Percentiles rank a stretch among this genome's conserved stretches.
Evolutionary conservation across 2,888 invertebrate genomes (phyloP).

Genomic region (Laspeyria flexula): DNA sequence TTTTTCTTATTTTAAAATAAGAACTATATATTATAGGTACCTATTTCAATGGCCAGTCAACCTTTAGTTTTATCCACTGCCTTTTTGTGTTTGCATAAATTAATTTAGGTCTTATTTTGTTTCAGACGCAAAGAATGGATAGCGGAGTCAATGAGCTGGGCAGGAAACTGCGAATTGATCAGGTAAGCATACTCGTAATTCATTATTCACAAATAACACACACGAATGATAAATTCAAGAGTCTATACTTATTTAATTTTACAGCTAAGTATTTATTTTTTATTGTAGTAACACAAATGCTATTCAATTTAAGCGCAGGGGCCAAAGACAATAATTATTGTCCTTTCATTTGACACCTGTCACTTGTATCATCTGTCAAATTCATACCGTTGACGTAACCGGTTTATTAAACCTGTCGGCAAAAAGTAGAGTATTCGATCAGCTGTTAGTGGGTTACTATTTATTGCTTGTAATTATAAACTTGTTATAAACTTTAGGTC

Average conservation of each 20-base stretch:
- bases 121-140: constrained; percentile 83
- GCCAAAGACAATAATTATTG: constrained; percentile 21
- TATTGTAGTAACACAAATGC: constrained; percentile 5
- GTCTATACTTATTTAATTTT: no score
- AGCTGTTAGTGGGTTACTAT: constrained; percentile 49
- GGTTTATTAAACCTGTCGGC: constrained; percentile 59
- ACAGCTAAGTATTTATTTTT: no score
- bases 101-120: constrained; percentile 50
- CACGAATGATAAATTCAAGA: no score
- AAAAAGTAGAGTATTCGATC: constrained; percentile 48
- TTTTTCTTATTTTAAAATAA: no score
- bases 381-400: constrained; percentile 53
- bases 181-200: constrained; percentile 55
- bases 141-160: constrained; percentile 72
- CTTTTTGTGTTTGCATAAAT: not conserved
- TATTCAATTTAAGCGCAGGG: constrained; percentile 22
- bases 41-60: no score
- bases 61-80: not conserved
- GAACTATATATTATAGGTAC: no score
- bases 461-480: constrained; percentile 40
- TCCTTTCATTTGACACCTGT: constrained; percentile 47
- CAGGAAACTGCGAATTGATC: constrained; percentile 80
- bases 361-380: constrained; percentile 68
- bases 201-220: no score
- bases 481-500: constrained; percentile 30